phyloP scores from a whole-genome alignment of 2,888 invertebrate genomes.

The Chydorus sphaericus region DNA sequence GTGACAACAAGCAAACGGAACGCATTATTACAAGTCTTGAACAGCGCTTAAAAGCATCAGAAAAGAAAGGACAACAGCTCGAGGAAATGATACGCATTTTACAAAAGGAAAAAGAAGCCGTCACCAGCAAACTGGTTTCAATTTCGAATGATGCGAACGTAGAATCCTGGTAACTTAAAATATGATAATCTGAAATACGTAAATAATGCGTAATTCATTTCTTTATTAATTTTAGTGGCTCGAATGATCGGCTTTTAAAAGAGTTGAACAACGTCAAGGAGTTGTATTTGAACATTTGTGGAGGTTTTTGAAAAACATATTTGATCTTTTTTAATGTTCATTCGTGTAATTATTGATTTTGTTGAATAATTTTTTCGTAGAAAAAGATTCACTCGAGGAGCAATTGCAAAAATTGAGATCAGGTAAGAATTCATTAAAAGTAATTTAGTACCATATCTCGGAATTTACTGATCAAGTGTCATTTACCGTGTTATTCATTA shows the following conservation, averaged over 20 bases:
- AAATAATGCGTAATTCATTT: not conserved
- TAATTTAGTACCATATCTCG: too few species aligned
- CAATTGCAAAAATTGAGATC: not conserved
- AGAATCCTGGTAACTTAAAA: too few species aligned
- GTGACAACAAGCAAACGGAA: not conserved
- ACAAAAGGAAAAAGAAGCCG: not conserved
- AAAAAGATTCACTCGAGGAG: slow-evolving; percentile 9
- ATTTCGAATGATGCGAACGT: too few species aligned
- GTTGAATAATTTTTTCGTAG: too few species aligned
- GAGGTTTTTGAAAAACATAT: too few species aligned
- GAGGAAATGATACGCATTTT: not conserved
- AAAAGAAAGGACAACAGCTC: not conserved
- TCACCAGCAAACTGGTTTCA: not conserved
- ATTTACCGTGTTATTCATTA: not conserved
- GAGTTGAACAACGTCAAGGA: slow-evolving; percentile 7
- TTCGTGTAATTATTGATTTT: too few species aligned
- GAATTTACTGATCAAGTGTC: not conserved
- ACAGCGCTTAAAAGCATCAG: not conserved
- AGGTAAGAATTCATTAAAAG: too few species aligned
- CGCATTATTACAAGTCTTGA: not conserved
- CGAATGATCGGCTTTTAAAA: not conserved
- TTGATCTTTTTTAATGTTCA: too few species aligned
- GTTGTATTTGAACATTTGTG: slow-evolving; percentile 6
- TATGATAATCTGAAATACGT: too few species aligned
- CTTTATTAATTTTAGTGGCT: not conserved